Base-by-base conservation (phyloP, 2,113 vertebrate species). In the Megalops atlanticus region DNA sequence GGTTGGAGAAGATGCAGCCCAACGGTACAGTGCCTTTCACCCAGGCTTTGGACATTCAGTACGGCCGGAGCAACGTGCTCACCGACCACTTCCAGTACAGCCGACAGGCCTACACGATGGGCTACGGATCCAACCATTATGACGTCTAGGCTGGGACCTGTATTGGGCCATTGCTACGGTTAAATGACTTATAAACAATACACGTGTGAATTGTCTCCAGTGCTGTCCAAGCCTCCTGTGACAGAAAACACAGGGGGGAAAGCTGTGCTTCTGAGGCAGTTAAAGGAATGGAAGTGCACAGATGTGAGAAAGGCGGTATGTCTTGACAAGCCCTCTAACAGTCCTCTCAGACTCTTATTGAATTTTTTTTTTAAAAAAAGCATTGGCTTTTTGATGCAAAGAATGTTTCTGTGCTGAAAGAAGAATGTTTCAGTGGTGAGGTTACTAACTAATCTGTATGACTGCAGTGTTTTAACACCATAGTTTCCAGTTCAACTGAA, bases 61-160 rank as follows among this genome's bases (percentile, higher is more conserved):
- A 97, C 0, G 87, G 86, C 81, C 94, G 95, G 79, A 93, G 88
- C 92, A 94, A 84, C 0, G 82, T 95, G 79, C 88, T 97, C 14
- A 94, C 94, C 21, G 98, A 98, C 75, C 97, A 98, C 84, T 97
- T 97, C 87, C 97, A 97, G 91, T 97, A 97, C 76, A 90, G 83
- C 86, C 91, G 96, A 40, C 97, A 97, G 86, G 84, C 84, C 89
- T 94, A 96, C 76, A 95, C 95, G 0, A 35, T 90, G 14, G 73
- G 94, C 41, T 92, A 95, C 85, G 87, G 78, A 83, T 78, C 95
- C 69, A 94, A 93, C 14, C 95, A 97, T 33, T 99, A 97, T 24
- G 97, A 99, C 33, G 94, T 99, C 79, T 99, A 95, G 91, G 47
- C 16, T 36, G n/a, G 8, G 58, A 18, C n/a, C 10, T 43, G 82